Conservation (phyloP, 2,113 vertebrate genomes). For the Ailurus styani region DNA sequence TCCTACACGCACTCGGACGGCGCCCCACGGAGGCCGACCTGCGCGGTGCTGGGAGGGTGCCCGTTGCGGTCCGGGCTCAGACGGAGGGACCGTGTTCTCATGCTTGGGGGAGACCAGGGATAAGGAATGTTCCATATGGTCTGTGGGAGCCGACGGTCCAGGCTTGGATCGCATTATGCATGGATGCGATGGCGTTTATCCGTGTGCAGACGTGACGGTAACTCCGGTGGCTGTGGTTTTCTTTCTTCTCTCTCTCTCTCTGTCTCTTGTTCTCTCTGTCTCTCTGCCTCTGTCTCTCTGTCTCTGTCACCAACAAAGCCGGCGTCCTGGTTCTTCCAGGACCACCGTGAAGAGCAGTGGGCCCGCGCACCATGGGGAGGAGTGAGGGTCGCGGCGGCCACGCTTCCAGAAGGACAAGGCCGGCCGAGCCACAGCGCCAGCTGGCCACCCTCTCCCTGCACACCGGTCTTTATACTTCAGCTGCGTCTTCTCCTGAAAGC, state of each 20-base stretch:
- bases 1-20: not conserved
- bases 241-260: not conserved
- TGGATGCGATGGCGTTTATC: rapidly evolving
- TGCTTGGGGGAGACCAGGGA: rapidly evolving
- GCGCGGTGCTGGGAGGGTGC: rapidly evolving
- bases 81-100: not conserved
- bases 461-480: rapidly evolving
- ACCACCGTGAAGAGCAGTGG: rapidly evolving
- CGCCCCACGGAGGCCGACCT: not conserved
- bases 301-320: not conserved
- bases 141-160: rapidly evolving
- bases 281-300: not conserved
- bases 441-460: not conserved
- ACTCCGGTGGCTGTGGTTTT: rapidly evolving
- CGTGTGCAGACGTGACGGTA: rapidly evolving
- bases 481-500: rapidly evolving
- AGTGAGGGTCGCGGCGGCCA: rapidly evolving
- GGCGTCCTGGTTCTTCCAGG: rapidly evolving
- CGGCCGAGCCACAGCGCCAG: not conserved
- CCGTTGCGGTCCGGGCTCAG: not conserved
- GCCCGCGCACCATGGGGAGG: no score
- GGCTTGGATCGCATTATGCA: rapidly evolving
- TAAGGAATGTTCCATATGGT: not conserved
- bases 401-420: not conserved
- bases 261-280: not conserved